These are phyloP conservation scores for Atopsyche davidsoni DNA, from an alignment of 1,140 invertebrate genomes.

Conservation along the genomic window DNA sequence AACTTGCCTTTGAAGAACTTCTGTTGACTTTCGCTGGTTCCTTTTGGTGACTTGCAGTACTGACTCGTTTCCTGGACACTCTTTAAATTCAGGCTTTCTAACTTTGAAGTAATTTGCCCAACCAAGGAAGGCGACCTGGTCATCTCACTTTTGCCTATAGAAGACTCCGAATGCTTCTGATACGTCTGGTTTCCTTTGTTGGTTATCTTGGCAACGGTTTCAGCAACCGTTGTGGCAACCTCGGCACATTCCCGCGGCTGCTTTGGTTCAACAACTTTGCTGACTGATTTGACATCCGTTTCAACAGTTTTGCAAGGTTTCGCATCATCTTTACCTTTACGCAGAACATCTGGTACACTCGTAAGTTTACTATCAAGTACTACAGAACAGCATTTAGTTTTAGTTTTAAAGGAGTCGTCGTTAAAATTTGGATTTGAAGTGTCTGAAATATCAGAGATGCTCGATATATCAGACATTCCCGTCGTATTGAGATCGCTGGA, in stretches of 20 bases:
- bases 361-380: no score
- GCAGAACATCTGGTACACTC: no score
- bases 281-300: no score
- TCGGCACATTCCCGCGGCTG: neutral
- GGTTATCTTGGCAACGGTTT: neutral
- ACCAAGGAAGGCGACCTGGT: conserved; percentile 23
- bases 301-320: no score
- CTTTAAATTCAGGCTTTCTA: conserved; percentile 27
- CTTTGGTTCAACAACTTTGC: no score
- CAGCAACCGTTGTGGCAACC: neutral
- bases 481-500: conserved; percentile 18
- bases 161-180: conserved; percentile 4
- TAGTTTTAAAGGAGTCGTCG: no score
- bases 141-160: conserved; percentile 5
- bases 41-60: conserved; percentile 18
- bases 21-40: conserved; percentile 18
- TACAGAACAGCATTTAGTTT: no score
- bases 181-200: conserved; percentile 12
- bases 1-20: conserved; percentile 24
- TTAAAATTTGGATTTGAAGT: neutral
- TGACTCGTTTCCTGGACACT: conserved; percentile 19
- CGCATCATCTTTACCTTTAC: no score
- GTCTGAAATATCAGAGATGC: conserved; percentile 12
- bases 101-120: conserved; percentile 27
- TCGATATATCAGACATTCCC: conserved; percentile 8